Conservation (phyloP, 2,888 invertebrate genomes). For the Nasonia oneida region DNA sequence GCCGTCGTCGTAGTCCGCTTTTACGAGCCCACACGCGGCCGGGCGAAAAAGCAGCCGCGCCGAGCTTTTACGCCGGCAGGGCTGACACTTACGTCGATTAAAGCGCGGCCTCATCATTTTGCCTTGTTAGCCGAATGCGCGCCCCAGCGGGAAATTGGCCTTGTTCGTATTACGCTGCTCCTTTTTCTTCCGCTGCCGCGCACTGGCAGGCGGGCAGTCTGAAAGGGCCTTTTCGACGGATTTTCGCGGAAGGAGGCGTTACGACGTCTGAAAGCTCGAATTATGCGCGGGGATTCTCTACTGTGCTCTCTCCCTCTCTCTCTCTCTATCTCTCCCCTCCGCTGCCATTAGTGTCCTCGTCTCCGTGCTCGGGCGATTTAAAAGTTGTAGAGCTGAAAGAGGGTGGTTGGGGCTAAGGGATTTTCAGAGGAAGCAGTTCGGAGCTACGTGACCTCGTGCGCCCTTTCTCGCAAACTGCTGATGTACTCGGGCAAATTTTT, state of each 20-base stretch:
- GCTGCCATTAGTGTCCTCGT: background rate
- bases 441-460: too few relatives aligned
- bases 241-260: background rate
- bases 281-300: constrained; percentile 16
- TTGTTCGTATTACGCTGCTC: background rate
- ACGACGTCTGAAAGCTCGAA: constrained; percentile 10
- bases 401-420: background rate
- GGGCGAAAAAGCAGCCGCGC: background rate
- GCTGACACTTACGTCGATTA: constrained; percentile 58
- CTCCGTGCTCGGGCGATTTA: background rate
- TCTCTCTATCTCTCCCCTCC: background rate
- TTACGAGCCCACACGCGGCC: constrained; percentile 33
- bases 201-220: background rate
- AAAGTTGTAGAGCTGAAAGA: background rate
- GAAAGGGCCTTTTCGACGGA: background rate
- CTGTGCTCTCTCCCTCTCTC: background rate
- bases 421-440: background rate
- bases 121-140: constrained; percentile 52
- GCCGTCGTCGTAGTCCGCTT: background rate
- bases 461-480: too few relatives aligned
- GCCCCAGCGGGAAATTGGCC: constrained; percentile 30
- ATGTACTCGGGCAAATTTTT: background rate
- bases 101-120: constrained; percentile 46
- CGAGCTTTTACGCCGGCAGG: constrained; percentile 42
- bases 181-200: constrained; percentile 1